Conservation (phyloP, 2,888 invertebrate genomes). For the Sphaerophoria rueppellii region DNA sequence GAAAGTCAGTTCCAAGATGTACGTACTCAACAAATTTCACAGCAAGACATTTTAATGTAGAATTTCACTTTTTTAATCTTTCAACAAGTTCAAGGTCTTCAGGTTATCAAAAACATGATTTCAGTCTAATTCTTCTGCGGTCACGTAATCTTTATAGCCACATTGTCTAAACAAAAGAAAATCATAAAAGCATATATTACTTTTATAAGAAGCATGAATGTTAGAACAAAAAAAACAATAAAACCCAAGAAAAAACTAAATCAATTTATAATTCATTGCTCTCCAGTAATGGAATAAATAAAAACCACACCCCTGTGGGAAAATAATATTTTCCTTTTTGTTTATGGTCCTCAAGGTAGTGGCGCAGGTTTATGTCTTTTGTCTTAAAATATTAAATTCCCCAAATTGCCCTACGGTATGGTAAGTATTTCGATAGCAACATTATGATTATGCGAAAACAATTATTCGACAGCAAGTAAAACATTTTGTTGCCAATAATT, state of each 20-base stretch:
- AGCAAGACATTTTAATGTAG: too few relatives aligned
- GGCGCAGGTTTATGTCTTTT: neutral
- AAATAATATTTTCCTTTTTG: neutral
- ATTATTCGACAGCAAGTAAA: conserved; percentile 4
- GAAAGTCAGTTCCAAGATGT: too few relatives aligned
- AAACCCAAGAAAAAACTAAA: conserved; percentile 2
- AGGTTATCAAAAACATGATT: too few relatives aligned
- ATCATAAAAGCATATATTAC: conserved; percentile 5
- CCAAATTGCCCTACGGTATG: neutral
- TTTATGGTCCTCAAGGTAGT: neutral
- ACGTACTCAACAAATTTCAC: too few relatives aligned
- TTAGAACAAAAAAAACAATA: neutral
- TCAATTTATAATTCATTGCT: conserved; percentile 32
- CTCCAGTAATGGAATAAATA: conserved; percentile 15
- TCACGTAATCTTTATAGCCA: conserved; percentile 20
- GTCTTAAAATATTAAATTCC: neutral
- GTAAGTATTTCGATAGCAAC: neutral
- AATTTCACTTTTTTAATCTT: too few relatives aligned
- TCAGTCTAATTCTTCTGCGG: neutral
- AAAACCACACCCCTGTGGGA: conserved; percentile 44
- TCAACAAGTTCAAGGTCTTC: too few relatives aligned
- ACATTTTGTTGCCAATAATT: conserved; percentile 28
- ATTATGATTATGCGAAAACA: conserved; percentile 7
- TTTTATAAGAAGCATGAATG: neutral
- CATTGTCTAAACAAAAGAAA: neutral